These are phyloP conservation scores for Microctonus hyperodae DNA, from an alignment of 2,888 invertebrate genomes.

Conservation along the genomic window DNA sequence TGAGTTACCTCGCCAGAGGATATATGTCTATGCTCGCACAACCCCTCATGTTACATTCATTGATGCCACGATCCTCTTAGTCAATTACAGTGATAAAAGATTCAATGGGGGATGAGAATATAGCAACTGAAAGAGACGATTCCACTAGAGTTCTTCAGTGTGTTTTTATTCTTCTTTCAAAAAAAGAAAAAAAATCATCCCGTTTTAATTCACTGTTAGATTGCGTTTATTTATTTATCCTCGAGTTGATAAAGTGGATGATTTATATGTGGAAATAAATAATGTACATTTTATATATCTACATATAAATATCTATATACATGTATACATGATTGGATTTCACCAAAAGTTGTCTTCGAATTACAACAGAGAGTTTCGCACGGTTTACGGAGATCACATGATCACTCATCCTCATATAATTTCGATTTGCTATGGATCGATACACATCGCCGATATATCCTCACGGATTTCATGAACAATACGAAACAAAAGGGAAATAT, in stretches of 20 bases:
- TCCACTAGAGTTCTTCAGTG: too few relatives aligned
- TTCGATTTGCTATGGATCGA: conserved; percentile 9
- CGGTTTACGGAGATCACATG: conserved; percentile 36
- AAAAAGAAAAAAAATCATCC: too few relatives aligned
- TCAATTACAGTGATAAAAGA: conserved; percentile 46
- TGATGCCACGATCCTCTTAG: conserved; percentile 40
- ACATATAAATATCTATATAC: not conserved
- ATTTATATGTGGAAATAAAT: too few relatives aligned
- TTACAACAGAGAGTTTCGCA: conserved; percentile 24
- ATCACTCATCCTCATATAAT: conserved; percentile 10
- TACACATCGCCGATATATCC: conserved; percentile 1
- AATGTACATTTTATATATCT: not conserved
- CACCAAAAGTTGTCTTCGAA: not conserved
- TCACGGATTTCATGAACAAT: not conserved
- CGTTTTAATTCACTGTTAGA: too few relatives aligned
- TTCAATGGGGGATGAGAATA: conserved; percentile 32
- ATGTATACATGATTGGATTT: not conserved
- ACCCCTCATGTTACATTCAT: conserved; percentile 44
- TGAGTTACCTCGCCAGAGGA: too few relatives aligned
- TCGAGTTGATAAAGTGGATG: too few relatives aligned
- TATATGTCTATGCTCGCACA: not conserved
- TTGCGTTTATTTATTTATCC: too few relatives aligned
- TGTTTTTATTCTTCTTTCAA: too few relatives aligned
- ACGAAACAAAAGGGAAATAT: not conserved
- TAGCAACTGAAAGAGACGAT: not conserved